phyloP scores from a whole-genome alignment of 2,797 vertebrate species.

The Harpagifer antarcticus region DNA sequence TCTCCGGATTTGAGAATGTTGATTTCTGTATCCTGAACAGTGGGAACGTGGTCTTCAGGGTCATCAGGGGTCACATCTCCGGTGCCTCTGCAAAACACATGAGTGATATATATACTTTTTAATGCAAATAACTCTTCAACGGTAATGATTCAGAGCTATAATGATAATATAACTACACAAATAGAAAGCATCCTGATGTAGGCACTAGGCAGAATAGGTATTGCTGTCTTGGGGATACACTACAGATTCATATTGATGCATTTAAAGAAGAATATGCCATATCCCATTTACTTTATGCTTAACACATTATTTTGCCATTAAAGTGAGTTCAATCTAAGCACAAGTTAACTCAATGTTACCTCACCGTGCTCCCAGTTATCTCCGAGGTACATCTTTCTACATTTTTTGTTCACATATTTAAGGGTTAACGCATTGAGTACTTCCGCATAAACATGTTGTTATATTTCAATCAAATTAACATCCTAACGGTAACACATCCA shows the following conservation, averaged over 20 bases:
- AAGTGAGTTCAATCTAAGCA: neutral
- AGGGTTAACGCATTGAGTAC: neutral
- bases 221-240: neutral
- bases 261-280: neutral
- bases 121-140: neutral
- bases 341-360: neutral
- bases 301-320: neutral
- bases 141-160: neutral
- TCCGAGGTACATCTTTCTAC: neutral
- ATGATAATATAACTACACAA: neutral
- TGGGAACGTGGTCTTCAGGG: slow-evolving; percentile 80
- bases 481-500: neutral
- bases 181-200: neutral
- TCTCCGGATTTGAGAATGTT: slow-evolving; percentile 93
- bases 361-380: slow-evolving; percentile 1
- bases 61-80: slow-evolving; percentile 86
- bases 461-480: neutral
- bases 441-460: neutral
- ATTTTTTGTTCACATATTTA: neutral
- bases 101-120: neutral
- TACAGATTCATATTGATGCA: neutral
- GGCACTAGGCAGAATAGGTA: neutral
- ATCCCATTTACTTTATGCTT: neutral
- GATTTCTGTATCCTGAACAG: slow-evolving; percentile 92
- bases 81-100: slow-evolving; percentile 64